phyloP scores from a whole-genome alignment of 2,888 invertebrate genomes.

The Aleiodes alternator region DNA sequence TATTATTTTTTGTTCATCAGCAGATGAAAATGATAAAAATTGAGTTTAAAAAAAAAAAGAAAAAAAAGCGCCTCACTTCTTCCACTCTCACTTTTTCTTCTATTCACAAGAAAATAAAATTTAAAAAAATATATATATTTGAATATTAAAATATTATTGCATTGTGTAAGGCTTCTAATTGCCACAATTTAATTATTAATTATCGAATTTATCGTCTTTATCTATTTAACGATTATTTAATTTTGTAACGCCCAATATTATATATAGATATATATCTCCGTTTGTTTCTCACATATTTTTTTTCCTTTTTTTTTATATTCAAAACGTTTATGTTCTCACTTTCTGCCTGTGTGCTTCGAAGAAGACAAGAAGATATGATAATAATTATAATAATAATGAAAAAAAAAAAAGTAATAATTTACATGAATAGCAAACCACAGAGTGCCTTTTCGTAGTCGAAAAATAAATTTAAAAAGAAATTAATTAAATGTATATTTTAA shows the following conservation, averaged over 20 bases:
- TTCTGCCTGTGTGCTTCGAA: slow-evolving; percentile 28
- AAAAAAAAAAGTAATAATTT: slow-evolving; percentile 22
- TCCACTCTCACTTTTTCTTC: not conserved
- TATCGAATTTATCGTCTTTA: slow-evolving; percentile 50
- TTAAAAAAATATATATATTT: slow-evolving; percentile 17
- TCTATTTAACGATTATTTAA: slow-evolving; percentile 61
- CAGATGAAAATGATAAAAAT: slow-evolving; percentile 21
- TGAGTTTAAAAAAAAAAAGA: slow-evolving; percentile 26
- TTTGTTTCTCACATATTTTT: slow-evolving; percentile 27
- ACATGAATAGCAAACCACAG: slow-evolving; percentile 26
- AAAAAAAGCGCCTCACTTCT: not conserved
- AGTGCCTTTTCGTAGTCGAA: slow-evolving; percentile 40
- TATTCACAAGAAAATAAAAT: not conserved
- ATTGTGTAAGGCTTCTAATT: slow-evolving; percentile 46
- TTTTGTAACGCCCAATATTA: slow-evolving; percentile 52
- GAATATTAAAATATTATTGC: slow-evolving; percentile 19
- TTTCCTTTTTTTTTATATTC: slow-evolving; percentile 35
- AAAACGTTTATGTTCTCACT: slow-evolving; percentile 29
- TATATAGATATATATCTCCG: slow-evolving; percentile 42
- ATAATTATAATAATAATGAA: not conserved
- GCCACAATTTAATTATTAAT: slow-evolving; percentile 52
- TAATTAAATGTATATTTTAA: slow-evolving; percentile 23
- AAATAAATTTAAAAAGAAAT: slow-evolving; percentile 19
- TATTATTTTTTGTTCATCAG: slow-evolving; percentile 24
- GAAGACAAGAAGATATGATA: slow-evolving; percentile 17